These are phyloP conservation scores for Bubo bubo DNA, from an alignment of 2,113 vertebrate species.

Conservation along the genomic window DNA sequence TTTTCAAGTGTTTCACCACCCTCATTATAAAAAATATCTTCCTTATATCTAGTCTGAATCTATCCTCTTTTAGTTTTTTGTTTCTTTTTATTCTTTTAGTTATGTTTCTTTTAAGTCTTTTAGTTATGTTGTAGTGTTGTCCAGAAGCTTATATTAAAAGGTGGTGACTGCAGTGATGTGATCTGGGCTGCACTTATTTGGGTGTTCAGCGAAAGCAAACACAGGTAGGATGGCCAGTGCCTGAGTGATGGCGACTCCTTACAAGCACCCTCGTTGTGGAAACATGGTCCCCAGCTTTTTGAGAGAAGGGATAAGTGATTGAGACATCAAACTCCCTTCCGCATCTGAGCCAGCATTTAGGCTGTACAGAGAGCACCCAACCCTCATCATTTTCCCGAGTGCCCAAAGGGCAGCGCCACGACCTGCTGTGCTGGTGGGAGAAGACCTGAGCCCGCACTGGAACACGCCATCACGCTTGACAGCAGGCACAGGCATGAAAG, in stretches of 20 bases:
- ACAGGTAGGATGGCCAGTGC: neutral
- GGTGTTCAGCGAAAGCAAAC: neutral
- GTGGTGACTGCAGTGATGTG: neutral
- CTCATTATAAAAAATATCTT: neutral
- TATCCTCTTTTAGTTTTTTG: neutral
- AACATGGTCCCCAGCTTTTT: accelerated
- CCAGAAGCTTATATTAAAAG: neutral
- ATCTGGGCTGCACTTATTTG: neutral
- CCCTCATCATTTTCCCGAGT: accelerated
- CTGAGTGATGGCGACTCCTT: accelerated
- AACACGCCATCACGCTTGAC: accelerated
- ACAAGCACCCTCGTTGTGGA: neutral
- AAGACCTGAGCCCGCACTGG: accelerated
- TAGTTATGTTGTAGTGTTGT: neutral
- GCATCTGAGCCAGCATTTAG: neutral
- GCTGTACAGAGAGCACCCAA: neutral
- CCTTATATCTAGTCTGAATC: neutral
- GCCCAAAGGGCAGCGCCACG: neutral
- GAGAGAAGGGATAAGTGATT: neutral
- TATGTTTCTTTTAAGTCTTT: neutral
- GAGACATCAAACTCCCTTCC: neutral
- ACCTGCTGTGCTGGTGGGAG: neutral
- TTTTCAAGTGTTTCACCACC: neutral
- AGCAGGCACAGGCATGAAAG: accelerated
- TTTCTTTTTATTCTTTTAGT: neutral